These are phyloP conservation scores for Lycaon pictus DNA, from an alignment of 2,113 vertebrate genomes.

Conservation along the genomic window DNA sequence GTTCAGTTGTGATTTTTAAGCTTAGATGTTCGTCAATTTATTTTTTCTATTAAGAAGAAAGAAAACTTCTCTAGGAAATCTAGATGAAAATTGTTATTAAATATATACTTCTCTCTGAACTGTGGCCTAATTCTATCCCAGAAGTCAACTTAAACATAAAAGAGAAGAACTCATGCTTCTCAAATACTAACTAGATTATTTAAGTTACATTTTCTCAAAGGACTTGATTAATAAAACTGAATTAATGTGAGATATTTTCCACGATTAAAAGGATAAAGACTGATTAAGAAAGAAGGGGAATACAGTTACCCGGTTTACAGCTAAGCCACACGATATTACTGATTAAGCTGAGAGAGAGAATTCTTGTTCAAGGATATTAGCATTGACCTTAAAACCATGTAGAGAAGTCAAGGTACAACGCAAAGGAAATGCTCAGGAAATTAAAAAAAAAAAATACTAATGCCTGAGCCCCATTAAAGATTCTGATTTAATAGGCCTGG, in stretches of 20 bases:
- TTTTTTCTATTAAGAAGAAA: background rate
- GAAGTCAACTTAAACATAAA: background rate
- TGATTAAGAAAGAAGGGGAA: background rate
- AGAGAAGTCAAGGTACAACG: background rate
- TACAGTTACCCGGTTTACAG: conserved; percentile 13
- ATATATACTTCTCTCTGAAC: background rate
- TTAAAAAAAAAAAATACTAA: background rate
- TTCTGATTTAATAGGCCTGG: background rate
- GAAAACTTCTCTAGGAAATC: background rate
- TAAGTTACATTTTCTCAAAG: background rate
- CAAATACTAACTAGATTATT: background rate
- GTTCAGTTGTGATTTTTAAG: conserved; percentile 10
- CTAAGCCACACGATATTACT: background rate
- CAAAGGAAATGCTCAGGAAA: background rate
- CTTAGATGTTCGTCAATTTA: background rate
- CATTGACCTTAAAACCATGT: background rate
- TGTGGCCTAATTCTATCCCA: background rate
- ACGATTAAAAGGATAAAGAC: background rate
- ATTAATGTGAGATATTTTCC: conserved; percentile 10
- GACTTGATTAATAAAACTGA: conserved; percentile 34
- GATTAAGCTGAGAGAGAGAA: background rate
- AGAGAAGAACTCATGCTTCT: background rate
- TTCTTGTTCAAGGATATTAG: conserved; percentile 4
- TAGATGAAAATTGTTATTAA: conserved; percentile 51
- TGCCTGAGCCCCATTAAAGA: background rate